A percentile compares a stretch with the other conserved stretches of the same genome.
Conservation (phyloP, 2,113 vertebrate genomes). For the Daphoenositta chrysoptera region DNA sequence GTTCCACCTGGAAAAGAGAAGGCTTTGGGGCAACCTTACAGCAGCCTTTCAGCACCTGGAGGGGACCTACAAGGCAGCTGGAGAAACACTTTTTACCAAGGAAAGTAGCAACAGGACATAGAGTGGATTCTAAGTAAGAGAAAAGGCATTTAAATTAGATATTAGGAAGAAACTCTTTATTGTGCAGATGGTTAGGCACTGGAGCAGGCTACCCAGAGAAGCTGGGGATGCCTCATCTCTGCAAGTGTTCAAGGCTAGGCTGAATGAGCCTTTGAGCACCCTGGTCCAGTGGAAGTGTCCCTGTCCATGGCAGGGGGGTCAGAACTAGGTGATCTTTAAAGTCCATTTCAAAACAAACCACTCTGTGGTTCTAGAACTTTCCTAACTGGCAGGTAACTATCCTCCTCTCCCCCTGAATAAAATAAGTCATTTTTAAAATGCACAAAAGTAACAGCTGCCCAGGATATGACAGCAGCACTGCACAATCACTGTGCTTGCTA, state of each 20-base stretch:
- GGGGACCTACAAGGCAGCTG: background rate
- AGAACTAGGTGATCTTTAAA: background rate
- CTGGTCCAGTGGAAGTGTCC: background rate
- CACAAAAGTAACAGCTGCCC: background rate
- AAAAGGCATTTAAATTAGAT: background rate
- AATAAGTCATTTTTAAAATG: rapidly evolving
- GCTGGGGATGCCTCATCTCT: background rate
- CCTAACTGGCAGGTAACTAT: background rate
- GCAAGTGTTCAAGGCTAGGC: background rate
- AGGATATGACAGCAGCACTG: background rate
- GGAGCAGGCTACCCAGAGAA: background rate
- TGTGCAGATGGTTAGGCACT: no score
- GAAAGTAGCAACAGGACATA: background rate
- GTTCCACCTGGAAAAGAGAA: background rate
- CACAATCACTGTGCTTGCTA: background rate
- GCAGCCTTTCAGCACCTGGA: background rate
- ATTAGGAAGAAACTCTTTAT: background rate
- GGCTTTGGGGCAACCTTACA: background rate
- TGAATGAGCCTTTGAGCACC: background rate
- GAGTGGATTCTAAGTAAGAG: background rate
- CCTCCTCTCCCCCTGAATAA: rapidly evolving
- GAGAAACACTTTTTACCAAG: background rate
- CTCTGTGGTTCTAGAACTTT: background rate
- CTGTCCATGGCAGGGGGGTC: background rate
- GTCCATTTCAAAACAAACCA: background rate